Evolutionary conservation across 2,888 invertebrate species (phyloP).

Genomic region (Campoletis raptor): DNA sequence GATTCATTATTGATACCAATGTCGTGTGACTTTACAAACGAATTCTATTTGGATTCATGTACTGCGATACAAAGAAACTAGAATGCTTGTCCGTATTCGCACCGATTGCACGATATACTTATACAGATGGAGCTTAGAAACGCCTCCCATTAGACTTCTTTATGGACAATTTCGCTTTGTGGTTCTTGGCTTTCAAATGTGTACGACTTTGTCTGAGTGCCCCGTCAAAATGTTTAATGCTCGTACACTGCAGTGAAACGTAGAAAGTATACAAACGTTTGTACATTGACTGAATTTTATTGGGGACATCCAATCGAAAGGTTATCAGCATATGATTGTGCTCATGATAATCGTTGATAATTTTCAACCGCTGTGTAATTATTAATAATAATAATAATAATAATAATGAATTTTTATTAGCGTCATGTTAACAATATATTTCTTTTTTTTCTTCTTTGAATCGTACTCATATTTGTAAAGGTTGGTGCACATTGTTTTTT

Average conservation of each 20-base stretch:
- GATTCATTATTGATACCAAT: not conserved
- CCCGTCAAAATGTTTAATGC: not conserved
- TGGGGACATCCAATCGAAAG: not conserved
- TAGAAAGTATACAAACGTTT: not conserved
- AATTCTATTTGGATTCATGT: not conserved
- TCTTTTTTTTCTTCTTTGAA: not conserved
- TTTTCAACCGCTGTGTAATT: not conserved
- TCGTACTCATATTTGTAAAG: not conserved
- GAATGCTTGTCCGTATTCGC: not conserved
- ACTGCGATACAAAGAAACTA: not conserved
- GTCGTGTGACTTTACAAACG: not conserved
- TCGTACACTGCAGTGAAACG: not conserved
- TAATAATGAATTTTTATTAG: not conserved
- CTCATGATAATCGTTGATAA: not conserved
- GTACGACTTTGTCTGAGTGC: conserved; percentile 17
- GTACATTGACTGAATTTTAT: not conserved
- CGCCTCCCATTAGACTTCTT: conserved; percentile 15
- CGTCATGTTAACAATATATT: not conserved
- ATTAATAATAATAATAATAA: not conserved
- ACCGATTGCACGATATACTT: conserved; percentile 6
- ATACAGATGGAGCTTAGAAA: not conserved
- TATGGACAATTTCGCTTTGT: conserved; percentile 36
- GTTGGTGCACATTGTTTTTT: not conserved
- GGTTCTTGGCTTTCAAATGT: conserved; percentile 22
- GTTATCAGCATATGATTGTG: not conserved